phyloP scores from a whole-genome alignment of 2,888 invertebrate genomes.

The Tenthredo amoena region DNA sequence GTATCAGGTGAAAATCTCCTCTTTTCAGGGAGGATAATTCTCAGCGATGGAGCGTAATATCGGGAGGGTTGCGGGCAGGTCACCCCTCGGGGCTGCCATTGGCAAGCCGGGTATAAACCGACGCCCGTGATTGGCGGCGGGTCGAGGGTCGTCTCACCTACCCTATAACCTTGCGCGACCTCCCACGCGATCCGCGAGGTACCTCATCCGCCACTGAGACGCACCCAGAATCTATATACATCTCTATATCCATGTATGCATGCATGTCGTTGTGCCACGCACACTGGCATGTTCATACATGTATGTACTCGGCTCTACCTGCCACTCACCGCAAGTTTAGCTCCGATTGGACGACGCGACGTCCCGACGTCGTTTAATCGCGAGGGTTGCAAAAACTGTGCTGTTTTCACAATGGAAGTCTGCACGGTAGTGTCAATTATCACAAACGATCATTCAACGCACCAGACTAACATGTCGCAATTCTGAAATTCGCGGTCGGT shows the following conservation, averaged over 20 bases:
- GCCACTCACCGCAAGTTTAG: background rate
- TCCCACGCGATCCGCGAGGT: slow-evolving; percentile 74
- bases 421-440: background rate
- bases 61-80: slow-evolving; percentile 69
- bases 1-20: background rate
- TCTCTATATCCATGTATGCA: background rate
- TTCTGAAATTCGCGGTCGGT: too few relatives aligned
- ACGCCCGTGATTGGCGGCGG: slow-evolving; percentile 73
- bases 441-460: background rate
- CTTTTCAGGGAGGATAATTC: slow-evolving; percentile 62
- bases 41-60: slow-evolving; percentile 64
- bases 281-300: background rate
- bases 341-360: slow-evolving; percentile 27
- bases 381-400: background rate
- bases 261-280: background rate
- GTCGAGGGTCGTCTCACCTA: slow-evolving; percentile 75
- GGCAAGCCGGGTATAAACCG: slow-evolving; percentile 67
- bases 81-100: slow-evolving; percentile 70
- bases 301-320: background rate
- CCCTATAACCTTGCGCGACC: slow-evolving; percentile 71
- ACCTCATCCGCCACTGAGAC: slow-evolving; percentile 53
- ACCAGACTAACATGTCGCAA: too few relatives aligned
- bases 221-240: background rate
- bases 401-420: background rate
- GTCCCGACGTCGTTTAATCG: slow-evolving; percentile 23